Evolutionary conservation across 2,888 invertebrate genomes (phyloP).

Genomic region (Megalurothrips usitatus): DNA sequence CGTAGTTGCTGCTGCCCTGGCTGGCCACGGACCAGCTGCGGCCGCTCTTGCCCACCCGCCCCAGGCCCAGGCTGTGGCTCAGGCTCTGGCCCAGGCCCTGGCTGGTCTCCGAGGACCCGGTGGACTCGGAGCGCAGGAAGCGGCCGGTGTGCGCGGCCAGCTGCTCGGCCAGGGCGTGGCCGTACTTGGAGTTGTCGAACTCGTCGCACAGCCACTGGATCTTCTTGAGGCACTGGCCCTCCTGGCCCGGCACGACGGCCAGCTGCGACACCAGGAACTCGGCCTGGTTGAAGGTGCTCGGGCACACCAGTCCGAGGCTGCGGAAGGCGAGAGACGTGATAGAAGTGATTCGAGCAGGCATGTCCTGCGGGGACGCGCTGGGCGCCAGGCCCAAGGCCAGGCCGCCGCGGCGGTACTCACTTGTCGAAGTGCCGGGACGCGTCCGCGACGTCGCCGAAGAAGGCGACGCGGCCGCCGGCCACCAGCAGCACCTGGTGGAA

Average conservation of each 20-base stretch:
- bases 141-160: slow-evolving; percentile 27
- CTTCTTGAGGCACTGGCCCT: slow-evolving; percentile 43
- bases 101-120: not conserved
- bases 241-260: slow-evolving; percentile 53
- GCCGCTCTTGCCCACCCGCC: not conserved
- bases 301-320: slow-evolving; percentile 63
- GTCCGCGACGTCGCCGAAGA: slow-evolving; percentile 68
- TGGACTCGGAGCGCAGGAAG: slow-evolving; percentile 6
- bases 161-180: slow-evolving; percentile 32
- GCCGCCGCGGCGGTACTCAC: slow-evolving; percentile 48
- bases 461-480: slow-evolving; percentile 71
- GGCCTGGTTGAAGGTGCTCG: slow-evolving; percentile 75
- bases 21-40: slow-evolving; percentile 3
- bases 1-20: not conserved
- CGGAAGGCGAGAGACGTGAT: slow-evolving; percentile 36
- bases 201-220: slow-evolving; percentile 33
- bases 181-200: slow-evolving; percentile 33
- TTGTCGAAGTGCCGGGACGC: slow-evolving; percentile 65
- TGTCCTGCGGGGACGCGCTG: too few species aligned
- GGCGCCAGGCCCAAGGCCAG: not conserved
- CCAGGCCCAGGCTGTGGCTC: not conserved
- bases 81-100: not conserved
- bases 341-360: too few species aligned
- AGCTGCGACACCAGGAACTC: slow-evolving; percentile 73
- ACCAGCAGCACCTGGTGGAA: slow-evolving; percentile 79